These are phyloP conservation scores for Cryptus viduatorius DNA, from an alignment of 2,888 invertebrate genomes.

Conservation along the genomic window DNA sequence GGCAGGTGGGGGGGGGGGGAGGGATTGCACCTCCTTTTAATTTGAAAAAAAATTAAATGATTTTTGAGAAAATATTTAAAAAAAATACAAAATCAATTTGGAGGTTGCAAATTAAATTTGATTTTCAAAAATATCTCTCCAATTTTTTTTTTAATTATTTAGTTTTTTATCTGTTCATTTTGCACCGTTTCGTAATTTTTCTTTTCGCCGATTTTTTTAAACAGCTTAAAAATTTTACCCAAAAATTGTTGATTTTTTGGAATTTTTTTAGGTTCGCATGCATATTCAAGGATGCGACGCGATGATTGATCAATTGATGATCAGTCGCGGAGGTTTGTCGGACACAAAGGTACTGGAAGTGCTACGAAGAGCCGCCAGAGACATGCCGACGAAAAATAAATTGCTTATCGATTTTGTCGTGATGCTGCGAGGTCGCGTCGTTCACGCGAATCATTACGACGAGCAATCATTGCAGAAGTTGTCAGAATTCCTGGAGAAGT, in stretches of 20 bases:
- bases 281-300: constrained; percentile 69
- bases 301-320: constrained; percentile 4
- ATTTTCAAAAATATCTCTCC: too few species aligned
- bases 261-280: constrained; percentile 71
- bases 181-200: too few species aligned
- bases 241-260: background rate
- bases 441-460: constrained; percentile 67
- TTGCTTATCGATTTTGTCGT: constrained; percentile 74
- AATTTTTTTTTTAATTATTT: too few species aligned
- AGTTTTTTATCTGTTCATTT: too few species aligned
- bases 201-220: too few species aligned
- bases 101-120: too few species aligned
- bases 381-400: constrained; percentile 63
- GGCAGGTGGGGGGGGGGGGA: too few species aligned
- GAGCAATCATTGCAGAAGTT: constrained; percentile 52
- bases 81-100: too few species aligned
- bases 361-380: constrained; percentile 65
- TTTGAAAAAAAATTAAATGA: too few species aligned
- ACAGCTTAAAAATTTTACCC: too few species aligned
- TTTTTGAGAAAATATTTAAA: too few species aligned
- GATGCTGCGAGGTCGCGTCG: constrained; percentile 69
- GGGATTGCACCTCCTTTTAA: too few species aligned
- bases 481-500: constrained; percentile 28
- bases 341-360: constrained; percentile 71
- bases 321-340: constrained; percentile 19